Evolutionary conservation across 2,113 vertebrate species (phyloP), one percentile per base, ranked within the genome.

Genomic region (Nanorana parkeri): DNA sequence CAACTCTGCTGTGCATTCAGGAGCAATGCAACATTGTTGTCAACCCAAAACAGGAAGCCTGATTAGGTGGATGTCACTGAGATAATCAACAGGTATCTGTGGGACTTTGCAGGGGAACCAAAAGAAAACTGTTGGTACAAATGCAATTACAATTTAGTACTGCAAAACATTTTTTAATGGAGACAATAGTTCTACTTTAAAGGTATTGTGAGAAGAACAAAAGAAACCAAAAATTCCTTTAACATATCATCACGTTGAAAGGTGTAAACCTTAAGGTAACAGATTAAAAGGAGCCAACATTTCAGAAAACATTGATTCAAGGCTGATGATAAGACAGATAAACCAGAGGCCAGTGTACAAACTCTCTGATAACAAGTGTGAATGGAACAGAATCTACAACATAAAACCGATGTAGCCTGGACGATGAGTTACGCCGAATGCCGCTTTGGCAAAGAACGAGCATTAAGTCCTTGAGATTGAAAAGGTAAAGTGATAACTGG

Each of bases 361-460:
- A 86, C 55, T 69, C 6, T 71, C 41, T 65, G 32, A 47, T 29
- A 81, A 19, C 5, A 77, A 88, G 83, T 85, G 77, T 85, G 83
- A 89, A 91, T 92, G 77, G 28, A 87, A 78, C 61, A 68, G 64
- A 24, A 77, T 83, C 86, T 92, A 83, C 74, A 89, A 87, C 88
- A 84, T n/a, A 89, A 77, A 88, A 75, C 84, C 86, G 77, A 77
- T 87, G 20, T 83, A 24, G 41, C 47, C 73, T 85, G 79, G 84
- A 85, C 72, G 87, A 69, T 86, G 83, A 87, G 36, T 76, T 75
- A 68, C 15, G 60, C 80, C 13, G 58, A 67, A 85, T n/a, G 67
- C 47, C 74, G 85, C 60, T 83, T 78, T 61, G 78, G 72, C 78
- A 60, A 21, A 55, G 13, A 82, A 21, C 0, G 0, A 3, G 63